Percentiles rank a stretch among this genome's conserved stretches.
Evolutionary conservation across 2,888 invertebrate species (phyloP).

Genomic region (Orthosia gothica): DNA sequence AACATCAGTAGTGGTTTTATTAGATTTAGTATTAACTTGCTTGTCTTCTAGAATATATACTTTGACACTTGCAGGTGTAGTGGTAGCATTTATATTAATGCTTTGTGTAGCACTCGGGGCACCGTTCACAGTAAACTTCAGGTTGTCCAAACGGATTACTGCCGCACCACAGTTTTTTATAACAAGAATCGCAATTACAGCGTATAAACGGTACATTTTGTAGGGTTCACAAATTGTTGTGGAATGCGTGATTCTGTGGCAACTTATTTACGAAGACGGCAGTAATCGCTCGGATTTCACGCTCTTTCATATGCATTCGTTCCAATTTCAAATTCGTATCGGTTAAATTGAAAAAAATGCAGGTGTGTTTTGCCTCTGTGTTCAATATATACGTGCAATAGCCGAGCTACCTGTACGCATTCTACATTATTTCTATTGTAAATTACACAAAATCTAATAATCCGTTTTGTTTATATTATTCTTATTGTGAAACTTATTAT

Average conservation of each 20-base stretch:
- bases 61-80: constrained; percentile 17
- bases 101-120: constrained; percentile 18
- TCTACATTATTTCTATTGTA: constrained; percentile 2
- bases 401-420: not conserved
- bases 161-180: constrained; percentile 23
- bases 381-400: constrained; percentile 26
- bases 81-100: constrained; percentile 6
- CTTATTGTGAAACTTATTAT: constrained; percentile 1
- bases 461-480: not conserved
- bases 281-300: constrained; percentile 64
- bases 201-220: constrained; percentile 51
- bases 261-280: constrained; percentile 33
- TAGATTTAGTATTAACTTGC: not conserved
- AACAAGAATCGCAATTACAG: constrained; percentile 24
- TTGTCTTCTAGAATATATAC: constrained; percentile 25
- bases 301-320: constrained; percentile 40
- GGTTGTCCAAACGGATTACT: constrained; percentile 36
- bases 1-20: not conserved
- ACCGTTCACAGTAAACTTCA: constrained; percentile 50
- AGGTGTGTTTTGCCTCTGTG: constrained; percentile 15
- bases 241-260: constrained; percentile 30
- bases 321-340: constrained; percentile 52
- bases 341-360: constrained; percentile 67
- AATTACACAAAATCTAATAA: not conserved
- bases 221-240: constrained; percentile 26